These are phyloP conservation scores for Silurus aristotelis DNA, from an alignment of 2,797 vertebrate species.

Conservation along the genomic window DNA sequence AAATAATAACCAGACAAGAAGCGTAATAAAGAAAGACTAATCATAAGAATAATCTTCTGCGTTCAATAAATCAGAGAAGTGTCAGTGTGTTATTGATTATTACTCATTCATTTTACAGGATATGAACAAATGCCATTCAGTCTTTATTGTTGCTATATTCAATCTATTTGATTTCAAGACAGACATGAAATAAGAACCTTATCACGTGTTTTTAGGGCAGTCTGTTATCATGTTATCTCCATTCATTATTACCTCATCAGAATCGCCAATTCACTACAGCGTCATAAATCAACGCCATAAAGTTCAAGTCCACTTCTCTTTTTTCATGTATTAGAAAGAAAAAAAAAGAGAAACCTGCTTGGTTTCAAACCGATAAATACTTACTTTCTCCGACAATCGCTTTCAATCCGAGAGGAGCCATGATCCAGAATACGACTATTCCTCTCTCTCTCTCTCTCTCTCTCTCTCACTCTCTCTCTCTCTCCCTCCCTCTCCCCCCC, in stretches of 20 bases:
- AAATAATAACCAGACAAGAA: background rate
- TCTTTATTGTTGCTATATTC: background rate
- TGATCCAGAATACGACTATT: slow-evolving; percentile 52
- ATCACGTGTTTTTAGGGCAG: background rate
- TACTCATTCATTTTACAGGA: background rate
- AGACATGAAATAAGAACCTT: background rate
- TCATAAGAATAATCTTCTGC: background rate
- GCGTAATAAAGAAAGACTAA: background rate
- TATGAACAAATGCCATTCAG: background rate
- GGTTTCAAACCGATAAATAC: slow-evolving; percentile 46
- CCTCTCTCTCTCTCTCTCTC: slow-evolving; percentile 12
- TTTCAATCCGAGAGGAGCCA: slow-evolving; percentile 88
- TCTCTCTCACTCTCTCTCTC: background rate
- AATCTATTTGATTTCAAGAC: background rate
- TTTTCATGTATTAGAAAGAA: too few species aligned
- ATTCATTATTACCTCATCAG: background rate
- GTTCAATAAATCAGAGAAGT: background rate
- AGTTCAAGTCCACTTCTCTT: background rate
- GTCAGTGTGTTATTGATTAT: background rate
- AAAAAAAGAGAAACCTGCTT: background rate
- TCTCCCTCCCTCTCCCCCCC: background rate
- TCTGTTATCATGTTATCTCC: too few species aligned
- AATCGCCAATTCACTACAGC: background rate
- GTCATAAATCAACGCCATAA: background rate
- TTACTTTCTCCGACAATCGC: slow-evolving; percentile 90